Evolutionary conservation across 2,888 invertebrate genomes (phyloP).

Genomic region (Sympetrum striolatum): DNA sequence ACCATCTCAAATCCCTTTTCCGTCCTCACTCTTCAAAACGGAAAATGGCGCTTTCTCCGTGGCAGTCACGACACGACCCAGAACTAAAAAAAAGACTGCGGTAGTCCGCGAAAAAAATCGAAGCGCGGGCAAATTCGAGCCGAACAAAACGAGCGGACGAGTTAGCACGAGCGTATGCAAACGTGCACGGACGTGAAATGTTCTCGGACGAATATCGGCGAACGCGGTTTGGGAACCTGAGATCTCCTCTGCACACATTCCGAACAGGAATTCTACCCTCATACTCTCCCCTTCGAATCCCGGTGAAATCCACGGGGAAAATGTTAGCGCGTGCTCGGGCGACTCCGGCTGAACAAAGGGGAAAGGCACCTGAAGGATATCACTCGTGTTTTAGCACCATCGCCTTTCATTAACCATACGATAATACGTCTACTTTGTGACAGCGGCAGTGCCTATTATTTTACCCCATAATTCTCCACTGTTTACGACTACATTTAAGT

Average conservation of each 20-base stretch:
- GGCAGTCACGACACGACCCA: background rate
- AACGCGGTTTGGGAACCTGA: background rate
- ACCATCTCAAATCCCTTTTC: background rate
- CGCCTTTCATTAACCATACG: too few relatives aligned
- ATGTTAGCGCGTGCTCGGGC: background rate
- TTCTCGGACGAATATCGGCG: background rate
- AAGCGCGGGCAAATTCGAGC: background rate
- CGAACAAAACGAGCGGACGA: background rate
- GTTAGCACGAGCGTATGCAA: background rate
- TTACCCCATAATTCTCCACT: too few relatives aligned
- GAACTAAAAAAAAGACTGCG: background rate
- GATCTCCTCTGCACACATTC: background rate
- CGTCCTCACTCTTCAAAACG: background rate
- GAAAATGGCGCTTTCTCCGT: background rate
- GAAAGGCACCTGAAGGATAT: too few relatives aligned
- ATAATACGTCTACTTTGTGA: too few relatives aligned
- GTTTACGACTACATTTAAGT: too few relatives aligned
- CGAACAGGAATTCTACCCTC: background rate
- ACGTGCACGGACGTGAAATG: background rate
- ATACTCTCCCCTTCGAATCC: background rate
- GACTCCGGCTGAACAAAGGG: too few relatives aligned
- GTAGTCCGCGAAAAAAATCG: background rate
- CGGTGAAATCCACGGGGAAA: background rate
- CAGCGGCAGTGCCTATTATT: too few relatives aligned
- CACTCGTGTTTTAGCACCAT: too few relatives aligned